phyloP scores from a whole-genome alignment of 37 sponge, comb jelly and placozoan genomes.

The Halisarca cf. caerulea region DNA sequence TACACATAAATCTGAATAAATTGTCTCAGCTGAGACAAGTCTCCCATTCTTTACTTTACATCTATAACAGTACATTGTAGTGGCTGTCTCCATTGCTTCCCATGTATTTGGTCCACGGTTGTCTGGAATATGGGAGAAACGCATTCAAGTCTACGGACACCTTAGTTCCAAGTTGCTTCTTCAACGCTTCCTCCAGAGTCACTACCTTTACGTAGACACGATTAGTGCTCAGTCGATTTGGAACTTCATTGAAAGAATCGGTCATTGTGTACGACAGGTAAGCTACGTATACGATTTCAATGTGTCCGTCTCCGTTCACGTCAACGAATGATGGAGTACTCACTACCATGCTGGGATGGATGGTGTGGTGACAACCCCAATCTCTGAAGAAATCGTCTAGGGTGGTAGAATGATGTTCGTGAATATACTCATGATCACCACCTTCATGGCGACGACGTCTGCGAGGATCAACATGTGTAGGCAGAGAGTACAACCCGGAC shows the following conservation, averaged over 20 bases:
- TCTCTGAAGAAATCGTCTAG: neutral
- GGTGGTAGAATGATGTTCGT: neutral
- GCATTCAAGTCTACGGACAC: constrained; percentile 29
- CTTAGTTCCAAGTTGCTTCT: constrained; percentile 27
- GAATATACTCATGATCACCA: neutral
- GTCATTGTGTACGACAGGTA: too few species aligned
- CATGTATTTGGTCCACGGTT: constrained; percentile 81
- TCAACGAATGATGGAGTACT: constrained; percentile 51
- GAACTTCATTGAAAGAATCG: neutral
- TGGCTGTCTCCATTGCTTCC: constrained; percentile 30
- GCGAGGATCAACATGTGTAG: neutral
- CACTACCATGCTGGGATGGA: neutral
- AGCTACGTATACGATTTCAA: constrained; percentile 44
- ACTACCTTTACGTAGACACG: neutral
- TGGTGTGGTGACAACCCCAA: constrained; percentile 34
- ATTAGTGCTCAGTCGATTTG: neutral
- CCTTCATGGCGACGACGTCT: neutral
- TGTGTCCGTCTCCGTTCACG: constrained; percentile 51
- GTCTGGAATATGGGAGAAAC: constrained; percentile 49
- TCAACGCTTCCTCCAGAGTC: constrained; percentile 40
- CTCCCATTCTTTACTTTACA: too few species aligned
- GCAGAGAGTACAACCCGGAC: neutral
- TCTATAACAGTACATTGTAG: too few species aligned
- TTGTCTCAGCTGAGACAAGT: too few species aligned
- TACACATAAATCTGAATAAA: too few species aligned